Evolutionary conservation across 2,888 invertebrate species (phyloP), one percentile per base, ranked within the genome.

Genomic region (Leptopterna dolabrata): DNA sequence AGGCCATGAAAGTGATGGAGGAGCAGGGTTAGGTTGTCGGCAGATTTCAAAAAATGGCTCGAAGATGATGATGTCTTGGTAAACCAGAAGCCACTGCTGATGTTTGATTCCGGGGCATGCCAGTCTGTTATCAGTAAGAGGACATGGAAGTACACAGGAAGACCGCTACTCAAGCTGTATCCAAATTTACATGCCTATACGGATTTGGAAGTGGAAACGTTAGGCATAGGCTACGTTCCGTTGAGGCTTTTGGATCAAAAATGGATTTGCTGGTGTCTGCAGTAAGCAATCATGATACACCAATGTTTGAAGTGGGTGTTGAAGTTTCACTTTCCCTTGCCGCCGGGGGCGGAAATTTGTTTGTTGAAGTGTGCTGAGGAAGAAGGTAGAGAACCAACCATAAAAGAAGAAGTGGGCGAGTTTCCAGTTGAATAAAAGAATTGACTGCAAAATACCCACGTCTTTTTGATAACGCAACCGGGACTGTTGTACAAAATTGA

Each of bases 91-190:
- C 27, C 7, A n/a, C 9, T 30, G 13, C 70, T 71, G 71, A 19
- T 84, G 19, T 84, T 71, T 84, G 84, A 84, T 19, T 43, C 84
- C 9, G 71, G 84, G 4, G 84, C 71, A n/a, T n/a, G n/a, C n/a
- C n/a, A n/a, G n/a, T n/a, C n/a, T n/a, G n/a, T n/a, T n/a, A n/a
- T n/a, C n/a, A n/a, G n/a, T n/a, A n/a, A n/a, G n/a, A n/a, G n/a
- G n/a, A n/a, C n/a, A n/a, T n/a, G n/a, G n/a, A n/a, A 63, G 9
- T 3, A 0, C 41, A 71, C n/a, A 30, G 71, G 16, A 19, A 36
- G n/a, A 41, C 70, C 16, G 41, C 71, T 11, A 84, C 19, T 19
- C n/a, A 4, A n/a, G n/a, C 13, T 11, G 27, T 14, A 27, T 19
- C n/a, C n/a, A 13, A n/a, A 19, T n/a, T n/a, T 41, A 4, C 0